Base-by-base conservation (phyloP, 2,888 invertebrate species). In the Hydrotaea diabolus region DNA sequence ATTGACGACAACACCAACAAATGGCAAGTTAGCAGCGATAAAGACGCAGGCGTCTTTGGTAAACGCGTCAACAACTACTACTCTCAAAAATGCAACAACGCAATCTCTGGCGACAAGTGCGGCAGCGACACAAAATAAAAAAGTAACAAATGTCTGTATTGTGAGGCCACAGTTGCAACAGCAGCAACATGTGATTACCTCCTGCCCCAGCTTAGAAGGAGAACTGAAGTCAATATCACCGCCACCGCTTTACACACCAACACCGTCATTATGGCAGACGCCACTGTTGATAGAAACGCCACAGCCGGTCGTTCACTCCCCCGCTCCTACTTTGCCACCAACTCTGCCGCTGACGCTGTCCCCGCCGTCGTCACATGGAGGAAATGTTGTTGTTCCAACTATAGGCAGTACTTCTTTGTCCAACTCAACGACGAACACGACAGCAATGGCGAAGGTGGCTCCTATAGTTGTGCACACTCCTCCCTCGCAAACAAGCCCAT, bases 211-310 rank as follows among this genome's bases (percentile, higher is more conserved):
- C 36, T 85, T 85, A 71, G 82, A 86, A 77, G 81, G 78, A 49
- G 85, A 80, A 59, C 80, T 77, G 39, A 72, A 86, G 80, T 80
- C 84, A 23, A 83, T 85, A 76, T 86, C 88, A 39, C 89, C 88
- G 36, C 89, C 90, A 69, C 88, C 88, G 11, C 87, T 90, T 66
- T 88, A 85, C 88, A 64, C 89, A 84, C 77, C 89, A 88, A 90
- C 90, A 59, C 90, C 91, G 9, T 91, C 91, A 69, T 85, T 91
- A 87, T 91, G 91, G 91, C 91, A 91, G 85, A 91, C 91, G 4
- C 91, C 91, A 43, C 87, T 91, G 21, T 86, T 91, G 31, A 87
- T 91, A 87, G 91, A 91, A 49, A 87, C 88, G 62, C 66, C 85
- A 55, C 72, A n/a, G 21, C 7, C 69, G 2, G 5, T 17, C 2